These are phyloP conservation scores for Epistrophella euchroma DNA, from an alignment of 2,888 invertebrate genomes.

Conservation along the genomic window DNA sequence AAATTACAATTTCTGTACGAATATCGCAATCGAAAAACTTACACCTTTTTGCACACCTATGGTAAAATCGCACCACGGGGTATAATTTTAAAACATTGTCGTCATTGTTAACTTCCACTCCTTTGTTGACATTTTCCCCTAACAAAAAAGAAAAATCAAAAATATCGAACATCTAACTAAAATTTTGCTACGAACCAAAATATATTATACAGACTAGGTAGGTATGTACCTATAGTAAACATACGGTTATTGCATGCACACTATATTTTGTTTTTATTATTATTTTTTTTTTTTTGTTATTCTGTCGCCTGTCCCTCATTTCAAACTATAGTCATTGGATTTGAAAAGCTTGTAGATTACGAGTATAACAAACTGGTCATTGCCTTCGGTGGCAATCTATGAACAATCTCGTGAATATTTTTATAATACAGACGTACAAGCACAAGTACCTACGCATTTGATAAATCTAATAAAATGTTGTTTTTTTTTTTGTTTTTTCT, in stretches of 20 bases:
- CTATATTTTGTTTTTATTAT: background rate
- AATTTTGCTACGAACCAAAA: constrained; percentile 37
- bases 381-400: constrained; percentile 72
- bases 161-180: constrained; percentile 64
- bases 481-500: background rate
- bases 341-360: constrained; percentile 67
- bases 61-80: constrained; percentile 23
- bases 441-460: constrained; percentile 38
- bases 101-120: constrained; percentile 48
- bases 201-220: background rate
- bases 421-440: constrained; percentile 26
- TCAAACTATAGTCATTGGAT: constrained; percentile 19
- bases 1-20: constrained; percentile 38
- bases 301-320: constrained; percentile 49
- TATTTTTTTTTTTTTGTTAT: constrained; percentile 2
- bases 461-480: constrained; percentile 63
- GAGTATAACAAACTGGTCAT: constrained; percentile 73
- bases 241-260: constrained; percentile 43
- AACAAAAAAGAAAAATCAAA: constrained; percentile 15
- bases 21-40: constrained; percentile 46
- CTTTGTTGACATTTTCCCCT: constrained; percentile 70
- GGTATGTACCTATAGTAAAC: background rate
- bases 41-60: constrained; percentile 21
- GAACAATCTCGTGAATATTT: constrained; percentile 49
- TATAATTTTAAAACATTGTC: constrained; percentile 12